Conservation (phyloP, 2,797 vertebrate genomes). For the Sandelia bainsii region DNA sequence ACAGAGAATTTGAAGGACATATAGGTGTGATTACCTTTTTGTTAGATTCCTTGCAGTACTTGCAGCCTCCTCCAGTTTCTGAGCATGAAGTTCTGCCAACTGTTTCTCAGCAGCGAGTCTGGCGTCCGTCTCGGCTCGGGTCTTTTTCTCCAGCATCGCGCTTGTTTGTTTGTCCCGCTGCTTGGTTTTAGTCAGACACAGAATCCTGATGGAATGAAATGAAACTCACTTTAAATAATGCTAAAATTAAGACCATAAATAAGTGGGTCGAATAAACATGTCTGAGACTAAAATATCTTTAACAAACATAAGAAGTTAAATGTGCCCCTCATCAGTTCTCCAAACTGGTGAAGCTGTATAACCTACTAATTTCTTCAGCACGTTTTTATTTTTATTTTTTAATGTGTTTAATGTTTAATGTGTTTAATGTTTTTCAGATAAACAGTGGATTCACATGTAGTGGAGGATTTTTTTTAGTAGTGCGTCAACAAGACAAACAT, state of each 20-base stretch:
- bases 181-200: conserved; percentile 86
- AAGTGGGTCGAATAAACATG: background rate
- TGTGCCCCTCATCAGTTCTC: too few species aligned
- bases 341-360: too few species aligned
- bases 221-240: conserved; percentile 4
- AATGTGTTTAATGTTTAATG: conserved; percentile 8
- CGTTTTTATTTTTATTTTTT: background rate
- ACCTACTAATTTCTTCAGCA: too few species aligned
- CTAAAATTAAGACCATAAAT: background rate
- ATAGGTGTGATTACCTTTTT: conserved; percentile 76
- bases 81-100: conserved; percentile 80
- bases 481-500: background rate
- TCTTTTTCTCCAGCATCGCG: conserved; percentile 85
- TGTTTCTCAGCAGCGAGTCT: conserved; percentile 83
- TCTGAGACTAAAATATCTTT: too few species aligned
- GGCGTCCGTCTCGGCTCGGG: conserved; percentile 82
- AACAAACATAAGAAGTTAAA: too few species aligned
- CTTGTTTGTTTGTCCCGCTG: conserved; percentile 88
- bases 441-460: background rate
- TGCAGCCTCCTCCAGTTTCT: conserved; percentile 85
- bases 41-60: conserved; percentile 76
- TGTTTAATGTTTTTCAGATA: conserved; percentile 1
- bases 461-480: background rate
- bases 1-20: background rate
- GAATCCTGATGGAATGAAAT: conserved; percentile 73